Evolutionary conservation across 2,113 vertebrate species (phyloP), one percentile per base, ranked within the genome.

Genomic region (Mormoops blainvillei): DNA sequence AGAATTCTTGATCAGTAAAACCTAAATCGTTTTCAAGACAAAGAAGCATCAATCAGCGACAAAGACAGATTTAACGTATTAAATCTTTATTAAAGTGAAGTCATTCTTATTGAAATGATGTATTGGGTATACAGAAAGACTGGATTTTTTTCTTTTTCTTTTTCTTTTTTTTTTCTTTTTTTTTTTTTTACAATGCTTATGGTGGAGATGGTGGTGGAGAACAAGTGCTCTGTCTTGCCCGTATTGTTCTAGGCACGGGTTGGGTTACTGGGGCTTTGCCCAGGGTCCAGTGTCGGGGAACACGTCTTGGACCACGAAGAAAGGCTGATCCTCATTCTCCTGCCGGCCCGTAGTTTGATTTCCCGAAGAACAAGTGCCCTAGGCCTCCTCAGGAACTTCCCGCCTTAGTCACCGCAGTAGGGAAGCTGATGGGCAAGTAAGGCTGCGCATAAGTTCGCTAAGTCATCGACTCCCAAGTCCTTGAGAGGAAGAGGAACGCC

Each of bases 11-110:
- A 83, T 93, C 93, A 65, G 94, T 38, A 90, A 77, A 91, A 89
- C 96, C 92, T 92, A 96, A 97, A 97, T 95, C 97, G 93, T 97
- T 97, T 91, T 80, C 92, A 48, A 97, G 92, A 97, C 96, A 98
- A 97, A 97, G 97, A 92, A 93, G 86, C 95, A 98, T 97, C 96
- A 43, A 97, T 97, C 97, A 98, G 94, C 93, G 90, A 83, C 96
- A 97, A 94, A 92, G 89, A 97, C 96, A 98, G 92, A 90, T 97
- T 98, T 97, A 97, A 95, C 91, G 94, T 97, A 97, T 97, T 97
- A 97, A 93, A 96, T 97, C 97, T 98, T 98, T 97, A 97, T 97
- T 95, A 98, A 97, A 97, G 97, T 93, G 95, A 96, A 96, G 96
- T 94, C 95, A 93, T 94, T 96, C 95, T 94, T 96, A 86, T 93